Evolutionary conservation across 2,888 invertebrate genomes (phyloP).

Genomic region (Nemotelus nigrinus): DNA sequence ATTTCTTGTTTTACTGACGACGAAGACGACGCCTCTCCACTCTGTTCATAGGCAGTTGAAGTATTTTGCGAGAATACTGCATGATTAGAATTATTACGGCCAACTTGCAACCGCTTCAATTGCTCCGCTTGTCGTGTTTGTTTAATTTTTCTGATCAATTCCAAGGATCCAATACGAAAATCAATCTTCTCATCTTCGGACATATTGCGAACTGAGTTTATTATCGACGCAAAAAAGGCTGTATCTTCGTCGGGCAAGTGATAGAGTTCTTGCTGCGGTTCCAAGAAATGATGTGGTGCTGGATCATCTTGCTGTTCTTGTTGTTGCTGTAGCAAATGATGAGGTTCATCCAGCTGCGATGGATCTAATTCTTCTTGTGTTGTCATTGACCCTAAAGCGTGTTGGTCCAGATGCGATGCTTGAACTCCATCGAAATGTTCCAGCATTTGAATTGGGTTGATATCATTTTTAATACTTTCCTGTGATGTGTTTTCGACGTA

Average conservation of each 20-base stretch:
- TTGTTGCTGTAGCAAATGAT: not conserved
- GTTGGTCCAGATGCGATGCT: not conserved
- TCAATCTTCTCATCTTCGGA: conserved; percentile 27
- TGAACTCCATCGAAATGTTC: not conserved
- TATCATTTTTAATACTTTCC: not conserved
- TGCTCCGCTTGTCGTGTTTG: conserved; percentile 17
- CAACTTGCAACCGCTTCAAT: conserved; percentile 12
- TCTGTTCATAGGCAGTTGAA: not conserved
- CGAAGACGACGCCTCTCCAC: not conserved
- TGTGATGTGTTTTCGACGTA: conserved; percentile 26
- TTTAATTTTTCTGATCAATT: conserved; percentile 25
- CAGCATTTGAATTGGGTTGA: not conserved
- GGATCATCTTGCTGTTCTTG: not conserved
- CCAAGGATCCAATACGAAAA: conserved; percentile 28
- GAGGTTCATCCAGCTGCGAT: not conserved
- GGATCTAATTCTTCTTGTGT: not conserved
- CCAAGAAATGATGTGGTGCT: not conserved
- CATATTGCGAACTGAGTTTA: conserved; percentile 18
- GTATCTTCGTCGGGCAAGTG: conserved; percentile 17
- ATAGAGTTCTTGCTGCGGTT: conserved; percentile 10
- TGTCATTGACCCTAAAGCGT: not conserved
- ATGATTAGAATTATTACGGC: not conserved
- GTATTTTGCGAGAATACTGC: not conserved
- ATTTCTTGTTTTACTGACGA: conserved; percentile 29
- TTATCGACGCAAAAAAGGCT: conserved; percentile 19